Evolutionary conservation across 2,888 invertebrate species (phyloP).

Genomic region (Sesia bembeciformis): DNA sequence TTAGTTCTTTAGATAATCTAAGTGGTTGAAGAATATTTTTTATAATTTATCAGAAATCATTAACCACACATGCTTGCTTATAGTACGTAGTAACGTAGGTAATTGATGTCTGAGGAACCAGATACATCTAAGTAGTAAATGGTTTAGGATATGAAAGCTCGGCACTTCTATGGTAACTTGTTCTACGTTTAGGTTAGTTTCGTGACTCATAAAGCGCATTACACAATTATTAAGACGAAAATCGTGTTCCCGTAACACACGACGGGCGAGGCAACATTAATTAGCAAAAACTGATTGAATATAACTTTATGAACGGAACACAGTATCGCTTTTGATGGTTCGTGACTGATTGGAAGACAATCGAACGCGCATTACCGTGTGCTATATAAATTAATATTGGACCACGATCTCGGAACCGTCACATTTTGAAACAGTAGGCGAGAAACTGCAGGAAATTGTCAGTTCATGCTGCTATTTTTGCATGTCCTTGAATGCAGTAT

Average conservation of each 20-base stretch:
- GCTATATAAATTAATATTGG: constrained; percentile 14
- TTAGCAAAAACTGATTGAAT: constrained; percentile 7
- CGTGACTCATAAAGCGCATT: constrained; percentile 8
- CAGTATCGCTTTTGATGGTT: constrained; percentile 7
- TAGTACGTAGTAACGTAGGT: too few relatives aligned
- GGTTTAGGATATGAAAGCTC: too few relatives aligned
- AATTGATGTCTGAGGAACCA: too few relatives aligned
- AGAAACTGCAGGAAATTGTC: too few relatives aligned
- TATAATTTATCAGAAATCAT: too few relatives aligned
- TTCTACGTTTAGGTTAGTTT: neutral
- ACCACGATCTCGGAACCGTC: constrained; percentile 11
- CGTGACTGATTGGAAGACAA: constrained; percentile 24
- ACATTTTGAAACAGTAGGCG: too few relatives aligned
- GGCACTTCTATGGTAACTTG: neutral
- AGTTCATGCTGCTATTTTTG: neutral
- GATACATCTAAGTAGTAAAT: too few relatives aligned
- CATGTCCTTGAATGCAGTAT: neutral
- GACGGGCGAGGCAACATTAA: constrained; percentile 4
- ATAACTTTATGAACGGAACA: neutral
- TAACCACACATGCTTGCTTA: too few relatives aligned
- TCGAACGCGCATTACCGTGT: constrained; percentile 10
- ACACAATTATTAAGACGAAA: constrained; percentile 6
- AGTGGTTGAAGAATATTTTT: too few relatives aligned
- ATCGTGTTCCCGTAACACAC: constrained; percentile 11
- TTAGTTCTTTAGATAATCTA: too few relatives aligned